These are phyloP conservation scores for Colletes latitarsis DNA, from an alignment of 1,140 invertebrate genomes.

Conservation along the genomic window DNA sequence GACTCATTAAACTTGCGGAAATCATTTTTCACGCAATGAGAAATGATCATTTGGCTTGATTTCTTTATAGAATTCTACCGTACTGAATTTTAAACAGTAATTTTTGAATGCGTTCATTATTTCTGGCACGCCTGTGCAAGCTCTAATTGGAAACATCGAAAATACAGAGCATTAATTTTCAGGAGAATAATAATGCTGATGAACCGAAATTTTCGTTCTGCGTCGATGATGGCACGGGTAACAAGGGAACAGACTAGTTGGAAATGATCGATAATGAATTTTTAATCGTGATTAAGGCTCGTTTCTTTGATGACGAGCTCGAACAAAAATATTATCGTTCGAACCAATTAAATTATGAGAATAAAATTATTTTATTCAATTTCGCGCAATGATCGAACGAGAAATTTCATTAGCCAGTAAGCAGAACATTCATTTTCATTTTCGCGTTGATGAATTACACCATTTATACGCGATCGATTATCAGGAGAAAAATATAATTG, in stretches of 20 bases:
- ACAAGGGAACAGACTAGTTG: not conserved
- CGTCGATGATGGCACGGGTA: not conserved
- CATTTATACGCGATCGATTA: not conserved
- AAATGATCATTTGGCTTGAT: not conserved
- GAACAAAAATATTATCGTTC: not conserved
- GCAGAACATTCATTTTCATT: not conserved
- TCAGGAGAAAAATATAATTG: not conserved
- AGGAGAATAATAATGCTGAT: not conserved
- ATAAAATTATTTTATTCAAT: not conserved
- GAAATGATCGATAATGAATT: not conserved
- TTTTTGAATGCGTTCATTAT: not conserved
- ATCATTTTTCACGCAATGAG: not conserved
- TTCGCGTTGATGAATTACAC: not conserved
- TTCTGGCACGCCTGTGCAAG: too few relatives aligned
- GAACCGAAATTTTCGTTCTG: not conserved
- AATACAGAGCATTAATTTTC: not conserved
- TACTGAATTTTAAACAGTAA: not conserved
- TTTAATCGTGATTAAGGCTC: not conserved
- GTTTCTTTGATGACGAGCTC: too few relatives aligned
- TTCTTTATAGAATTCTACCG: not conserved
- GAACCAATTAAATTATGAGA: not conserved
- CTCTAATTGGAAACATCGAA: constrained; percentile 20
- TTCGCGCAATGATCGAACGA: not conserved
- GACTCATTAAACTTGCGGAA: not conserved
- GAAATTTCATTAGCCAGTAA: constrained; percentile 2